Conservation (phyloP, 2,888 invertebrate species). For the Nephrotoma guestfalica region DNA sequence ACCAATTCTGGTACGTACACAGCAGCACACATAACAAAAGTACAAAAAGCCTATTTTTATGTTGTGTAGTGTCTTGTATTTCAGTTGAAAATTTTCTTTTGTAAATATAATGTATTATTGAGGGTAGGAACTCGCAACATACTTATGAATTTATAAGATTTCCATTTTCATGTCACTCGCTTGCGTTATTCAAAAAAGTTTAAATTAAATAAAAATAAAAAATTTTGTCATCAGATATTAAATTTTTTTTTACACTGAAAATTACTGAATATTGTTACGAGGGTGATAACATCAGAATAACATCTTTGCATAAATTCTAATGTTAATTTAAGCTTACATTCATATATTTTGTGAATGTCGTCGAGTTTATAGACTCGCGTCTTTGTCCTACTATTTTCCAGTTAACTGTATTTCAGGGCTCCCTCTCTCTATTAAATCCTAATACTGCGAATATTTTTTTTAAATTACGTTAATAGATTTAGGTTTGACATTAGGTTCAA, state of each 20-base stretch:
- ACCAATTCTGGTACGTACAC: background rate
- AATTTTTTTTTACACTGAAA: background rate
- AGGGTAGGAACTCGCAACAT: background rate
- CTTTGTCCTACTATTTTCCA: background rate
- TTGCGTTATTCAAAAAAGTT: background rate
- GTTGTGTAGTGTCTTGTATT: background rate
- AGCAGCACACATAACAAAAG: background rate
- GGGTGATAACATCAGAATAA: background rate
- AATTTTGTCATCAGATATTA: background rate
- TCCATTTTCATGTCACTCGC: background rate
- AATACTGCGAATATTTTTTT: too few species aligned
- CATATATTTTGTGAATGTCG: background rate
- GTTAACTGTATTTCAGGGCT: background rate
- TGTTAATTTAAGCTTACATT: background rate
- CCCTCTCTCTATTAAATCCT: too few species aligned
- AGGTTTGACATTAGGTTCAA: background rate
- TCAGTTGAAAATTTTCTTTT: background rate
- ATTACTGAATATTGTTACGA: background rate
- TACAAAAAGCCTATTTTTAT: background rate
- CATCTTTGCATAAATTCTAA: background rate
- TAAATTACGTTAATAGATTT: background rate
- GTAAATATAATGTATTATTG: background rate
- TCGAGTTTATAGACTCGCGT: background rate
- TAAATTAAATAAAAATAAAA: background rate
- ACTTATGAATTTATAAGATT: background rate